A percentile compares a stretch with the other conserved stretches of the same genome.
Evolutionary conservation across 2,797 vertebrate species (phyloP).

Genomic region (Hydrolagus colliei): DNA sequence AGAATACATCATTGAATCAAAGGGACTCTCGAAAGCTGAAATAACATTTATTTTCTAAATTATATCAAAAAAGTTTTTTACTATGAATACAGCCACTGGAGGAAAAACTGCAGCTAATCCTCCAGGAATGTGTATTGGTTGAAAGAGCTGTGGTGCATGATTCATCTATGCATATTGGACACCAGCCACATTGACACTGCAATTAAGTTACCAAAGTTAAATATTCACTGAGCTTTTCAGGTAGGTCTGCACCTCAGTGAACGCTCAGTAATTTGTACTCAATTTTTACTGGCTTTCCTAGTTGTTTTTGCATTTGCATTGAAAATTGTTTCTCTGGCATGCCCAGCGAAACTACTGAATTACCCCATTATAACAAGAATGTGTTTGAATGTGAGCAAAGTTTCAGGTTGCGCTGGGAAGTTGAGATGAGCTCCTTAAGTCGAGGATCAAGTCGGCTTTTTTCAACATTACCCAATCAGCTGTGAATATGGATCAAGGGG

Average conservation of each 20-base stretch:
- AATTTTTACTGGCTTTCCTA: conserved; percentile 1
- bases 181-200: conserved; percentile 4
- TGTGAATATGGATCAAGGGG: neutral
- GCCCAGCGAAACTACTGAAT: conserved; percentile 16
- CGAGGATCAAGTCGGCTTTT: neutral
- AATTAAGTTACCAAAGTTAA: conserved; percentile 20
- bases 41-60: neutral
- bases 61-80: neutral
- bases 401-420: neutral
- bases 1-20: neutral
- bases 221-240: conserved; percentile 16
- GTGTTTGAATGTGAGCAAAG: neutral
- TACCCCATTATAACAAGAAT: conserved; percentile 2
- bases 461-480: neutral
- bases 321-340: conserved; percentile 8
- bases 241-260: conserved; percentile 27
- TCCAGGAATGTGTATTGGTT: conserved; percentile 14
- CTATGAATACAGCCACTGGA: neutral
- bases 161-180: conserved; percentile 24
- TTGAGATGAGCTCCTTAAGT: neutral
- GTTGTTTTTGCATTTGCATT: neutral
- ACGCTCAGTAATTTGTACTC: conserved; percentile 25
- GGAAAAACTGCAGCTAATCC: conserved; percentile 17
- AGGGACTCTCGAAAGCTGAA: neutral
- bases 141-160: neutral